A percentile compares a stretch with the other conserved stretches of the same genome.
These are phyloP conservation scores for Tribolium madens DNA, from an alignment of 1,140 invertebrate genomes.

Conservation along the genomic window DNA sequence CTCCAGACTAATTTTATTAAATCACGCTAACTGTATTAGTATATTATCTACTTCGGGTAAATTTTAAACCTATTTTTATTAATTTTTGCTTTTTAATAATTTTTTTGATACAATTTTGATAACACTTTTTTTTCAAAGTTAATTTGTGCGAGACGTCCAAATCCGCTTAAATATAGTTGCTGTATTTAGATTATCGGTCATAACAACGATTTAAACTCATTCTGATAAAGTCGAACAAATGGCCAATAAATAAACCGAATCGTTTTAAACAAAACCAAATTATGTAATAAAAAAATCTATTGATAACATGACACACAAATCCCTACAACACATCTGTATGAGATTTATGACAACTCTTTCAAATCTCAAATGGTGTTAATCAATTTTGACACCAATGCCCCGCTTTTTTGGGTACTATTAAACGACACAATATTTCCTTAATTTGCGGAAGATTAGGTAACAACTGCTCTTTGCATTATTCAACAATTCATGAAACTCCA, in stretches of 20 bases:
- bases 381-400: neutral
- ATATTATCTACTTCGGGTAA: no score
- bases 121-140: neutral
- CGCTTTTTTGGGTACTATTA: neutral
- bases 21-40: conserved; percentile 18
- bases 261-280: neutral
- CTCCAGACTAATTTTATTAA: conserved; percentile 1
- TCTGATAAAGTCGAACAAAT: neutral
- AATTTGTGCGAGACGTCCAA: neutral
- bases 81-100: neutral
- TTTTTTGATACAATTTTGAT: neutral
- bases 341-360: neutral
- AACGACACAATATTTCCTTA: neutral
- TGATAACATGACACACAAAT: neutral
- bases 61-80: no score
- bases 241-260: neutral
- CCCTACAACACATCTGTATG: neutral
- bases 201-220: neutral
- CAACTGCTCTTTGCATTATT: conserved; percentile 27
- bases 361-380: neutral
- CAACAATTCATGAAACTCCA: conserved; percentile 21
- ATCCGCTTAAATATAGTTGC: neutral
- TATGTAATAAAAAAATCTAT: neutral
- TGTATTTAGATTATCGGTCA: neutral
- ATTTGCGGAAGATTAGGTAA: conserved; percentile 18